A percentile compares a stretch with the other conserved stretches of the same genome.
Conservation (phyloP, 2,113 vertebrate species). For the Eulemur rufifrons region DNA sequence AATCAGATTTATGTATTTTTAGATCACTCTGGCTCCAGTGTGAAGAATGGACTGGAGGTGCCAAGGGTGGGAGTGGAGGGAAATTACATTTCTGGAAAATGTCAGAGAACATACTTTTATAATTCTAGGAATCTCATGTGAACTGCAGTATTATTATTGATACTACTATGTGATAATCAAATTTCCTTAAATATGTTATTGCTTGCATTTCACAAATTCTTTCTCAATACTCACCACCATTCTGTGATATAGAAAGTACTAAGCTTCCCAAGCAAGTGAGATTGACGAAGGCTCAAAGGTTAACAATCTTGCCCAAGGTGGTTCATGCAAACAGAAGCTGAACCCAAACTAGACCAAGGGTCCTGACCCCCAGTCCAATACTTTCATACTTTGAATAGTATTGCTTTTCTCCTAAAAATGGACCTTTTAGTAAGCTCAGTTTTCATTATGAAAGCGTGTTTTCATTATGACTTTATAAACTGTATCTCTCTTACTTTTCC, state of each 20-base stretch:
- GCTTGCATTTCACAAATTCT: not conserved
- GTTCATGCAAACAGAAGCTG: not conserved
- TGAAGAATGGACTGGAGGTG: not conserved
- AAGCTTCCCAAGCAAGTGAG: not conserved
- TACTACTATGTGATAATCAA: not conserved
- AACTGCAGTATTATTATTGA: not conserved
- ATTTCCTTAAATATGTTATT: not conserved
- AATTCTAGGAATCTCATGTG: not conserved
- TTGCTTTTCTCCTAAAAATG: not conserved
- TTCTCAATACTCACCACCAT: not conserved
- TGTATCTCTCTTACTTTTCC: not conserved
- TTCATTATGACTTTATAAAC: not conserved
- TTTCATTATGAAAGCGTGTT: not conserved
- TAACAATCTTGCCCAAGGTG: not conserved
- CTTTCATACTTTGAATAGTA: not conserved
- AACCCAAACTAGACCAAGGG: not conserved
- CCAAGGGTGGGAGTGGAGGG: not conserved
- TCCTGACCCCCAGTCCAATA: not conserved
- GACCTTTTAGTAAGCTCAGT: not conserved
- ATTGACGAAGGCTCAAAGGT: not conserved
- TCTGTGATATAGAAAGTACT: not conserved
- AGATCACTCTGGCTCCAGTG: not conserved
- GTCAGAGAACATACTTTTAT: not conserved
- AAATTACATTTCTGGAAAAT: constrained; percentile 14
- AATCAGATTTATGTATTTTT: not conserved